Conservation (phyloP, 1,140 invertebrate species). For the Gonioctena quinquepunctata region DNA sequence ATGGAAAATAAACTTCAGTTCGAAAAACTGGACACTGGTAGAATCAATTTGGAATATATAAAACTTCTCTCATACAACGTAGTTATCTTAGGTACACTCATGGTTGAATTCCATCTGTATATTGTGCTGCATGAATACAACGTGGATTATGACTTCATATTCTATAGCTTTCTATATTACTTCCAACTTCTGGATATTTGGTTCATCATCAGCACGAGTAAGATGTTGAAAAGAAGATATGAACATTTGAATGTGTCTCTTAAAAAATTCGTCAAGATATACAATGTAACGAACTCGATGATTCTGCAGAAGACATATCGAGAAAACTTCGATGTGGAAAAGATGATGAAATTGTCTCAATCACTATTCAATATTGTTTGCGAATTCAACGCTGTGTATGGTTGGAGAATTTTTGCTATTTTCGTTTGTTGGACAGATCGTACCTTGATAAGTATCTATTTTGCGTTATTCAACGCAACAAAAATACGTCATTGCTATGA, state of each 20-base stretch:
- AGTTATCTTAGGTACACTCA: not conserved
- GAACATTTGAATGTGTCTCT: not conserved
- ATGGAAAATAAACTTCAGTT: not conserved
- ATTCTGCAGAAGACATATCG: not conserved
- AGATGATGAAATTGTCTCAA: not conserved
- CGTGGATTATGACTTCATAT: not conserved
- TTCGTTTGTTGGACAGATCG: not conserved
- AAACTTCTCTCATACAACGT: not conserved
- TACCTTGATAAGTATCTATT: not conserved
- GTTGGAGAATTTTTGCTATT: not conserved
- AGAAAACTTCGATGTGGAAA: not conserved
- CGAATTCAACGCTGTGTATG: not conserved
- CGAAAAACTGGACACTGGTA: not conserved
- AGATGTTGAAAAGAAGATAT: not conserved
- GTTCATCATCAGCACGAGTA: not conserved
- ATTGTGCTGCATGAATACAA: not conserved
- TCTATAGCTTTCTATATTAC: not conserved
- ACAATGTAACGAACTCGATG: not conserved
- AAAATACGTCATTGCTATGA: not conserved
- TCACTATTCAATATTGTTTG: not conserved
- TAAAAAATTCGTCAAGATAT: not conserved
- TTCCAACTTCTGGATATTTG: not conserved
- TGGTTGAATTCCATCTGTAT: not conserved
- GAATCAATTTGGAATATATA: not conserved
- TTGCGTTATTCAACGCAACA: not conserved